A percentile compares a stretch with the other conserved stretches of the same genome.
phyloP scores from a whole-genome alignment of 2,113 vertebrate genomes.

The Hyaena hyaena region DNA sequence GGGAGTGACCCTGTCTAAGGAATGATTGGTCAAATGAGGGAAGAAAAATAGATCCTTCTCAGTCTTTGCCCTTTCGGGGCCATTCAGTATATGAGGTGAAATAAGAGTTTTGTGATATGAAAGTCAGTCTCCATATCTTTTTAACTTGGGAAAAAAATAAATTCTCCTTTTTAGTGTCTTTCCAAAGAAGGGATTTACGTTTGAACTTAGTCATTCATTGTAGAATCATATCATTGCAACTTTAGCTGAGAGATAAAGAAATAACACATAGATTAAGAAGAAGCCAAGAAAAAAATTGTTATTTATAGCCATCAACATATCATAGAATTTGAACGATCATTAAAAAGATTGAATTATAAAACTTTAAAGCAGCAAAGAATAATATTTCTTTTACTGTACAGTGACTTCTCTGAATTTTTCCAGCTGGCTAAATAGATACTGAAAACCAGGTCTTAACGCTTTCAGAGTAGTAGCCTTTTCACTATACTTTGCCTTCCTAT shows the following conservation, averaged over 20 bases:
- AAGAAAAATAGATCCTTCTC: not conserved
- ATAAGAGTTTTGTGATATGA: not conserved
- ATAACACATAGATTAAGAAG: not conserved
- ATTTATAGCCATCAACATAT: not conserved
- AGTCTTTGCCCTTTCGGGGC: not conserved
- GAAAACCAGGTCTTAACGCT: not conserved
- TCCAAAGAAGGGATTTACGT: not conserved
- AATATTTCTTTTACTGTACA: not conserved
- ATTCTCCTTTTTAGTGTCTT: not conserved
- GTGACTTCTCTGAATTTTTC: not conserved
- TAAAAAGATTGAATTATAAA: slow-evolving; percentile 1
- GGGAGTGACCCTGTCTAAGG: not conserved
- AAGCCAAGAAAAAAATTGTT: not conserved
- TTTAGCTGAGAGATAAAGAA: not conserved
- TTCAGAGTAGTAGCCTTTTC: not conserved
- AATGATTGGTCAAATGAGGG: slow-evolving; percentile 10
- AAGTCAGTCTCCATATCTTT: slow-evolving; percentile 24
- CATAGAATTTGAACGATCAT: not conserved
- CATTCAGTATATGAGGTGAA: not conserved
- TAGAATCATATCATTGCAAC: not conserved
- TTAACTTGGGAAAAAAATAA: not conserved
- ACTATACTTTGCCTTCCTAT: not conserved
- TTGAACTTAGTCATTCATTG: not conserved
- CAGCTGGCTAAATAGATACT: not conserved
- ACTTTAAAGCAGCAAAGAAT: not conserved